Base-by-base conservation (phyloP, 2,113 vertebrate genomes). In the Mustela lutreola region DNA sequence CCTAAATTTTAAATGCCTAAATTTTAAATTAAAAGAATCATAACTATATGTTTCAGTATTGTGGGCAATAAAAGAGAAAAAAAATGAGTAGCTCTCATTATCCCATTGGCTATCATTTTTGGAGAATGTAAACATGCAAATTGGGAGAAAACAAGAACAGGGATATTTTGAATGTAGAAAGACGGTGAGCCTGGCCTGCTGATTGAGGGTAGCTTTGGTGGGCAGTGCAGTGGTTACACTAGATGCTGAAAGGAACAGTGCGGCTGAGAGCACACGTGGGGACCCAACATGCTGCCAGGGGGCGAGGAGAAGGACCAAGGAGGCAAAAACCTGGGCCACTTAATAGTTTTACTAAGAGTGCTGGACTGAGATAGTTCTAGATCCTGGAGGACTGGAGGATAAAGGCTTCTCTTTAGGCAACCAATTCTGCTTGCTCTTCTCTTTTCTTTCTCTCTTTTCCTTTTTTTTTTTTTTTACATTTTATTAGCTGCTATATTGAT, bases 31-130 rank as follows among this genome's bases (percentile, higher is more conserved):
- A 24, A 42, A 83, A 63, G 26, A 60, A 22, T 85, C 67, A 91
- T n/a, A 65, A 3, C 65, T 87, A 70, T 53, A 87, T 93, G 33
- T 42, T 92, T 85, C 5, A 84, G 31, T 81, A n/a, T n/a, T 92
- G 16, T 84, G 6, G 19, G 90, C 60, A 87, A 75, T 19, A 60
- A 82, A 84, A 90, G 16, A 45, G 21, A 21, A 70, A 65, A 48
- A 39, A 76, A 39, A 70, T n/a, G 26, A 90, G 50, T 19, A 93
- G 65, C 2, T 67, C 22, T 95, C 62, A 33, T 53, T 39, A 80
- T 84, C 15, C 31, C 15, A 31, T 11, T 78, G 42, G 22, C 15
- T 85, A 22, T 88, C 31, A 48, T 65, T 80, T 88, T 22, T 4
- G 53, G n/a, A 56, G 16, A 48, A 92, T 86, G 65, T 80, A 92